phyloP scores from a whole-genome alignment of 2,888 invertebrate genomes.

The Synanthedon andrenaeformis region DNA sequence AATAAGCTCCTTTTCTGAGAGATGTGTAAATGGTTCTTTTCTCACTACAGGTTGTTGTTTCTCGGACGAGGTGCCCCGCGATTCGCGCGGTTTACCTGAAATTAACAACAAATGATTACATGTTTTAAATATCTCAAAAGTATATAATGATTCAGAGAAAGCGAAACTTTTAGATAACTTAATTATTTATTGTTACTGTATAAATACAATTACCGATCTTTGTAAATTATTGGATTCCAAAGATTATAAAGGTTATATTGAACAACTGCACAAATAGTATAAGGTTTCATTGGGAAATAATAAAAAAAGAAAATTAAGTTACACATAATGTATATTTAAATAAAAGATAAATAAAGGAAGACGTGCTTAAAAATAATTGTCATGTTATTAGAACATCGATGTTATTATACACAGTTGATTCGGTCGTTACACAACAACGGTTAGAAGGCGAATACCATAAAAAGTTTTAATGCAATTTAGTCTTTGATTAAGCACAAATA shows the following conservation, averaged over 20 bases:
- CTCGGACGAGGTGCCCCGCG: conserved; percentile 46
- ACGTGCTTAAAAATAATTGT: background rate
- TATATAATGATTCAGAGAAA: no score
- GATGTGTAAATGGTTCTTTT: conserved; percentile 73
- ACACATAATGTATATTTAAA: no score
- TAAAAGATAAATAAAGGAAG: no score
- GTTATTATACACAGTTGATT: background rate
- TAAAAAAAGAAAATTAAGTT: no score
- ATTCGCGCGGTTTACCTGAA: conserved; percentile 61
- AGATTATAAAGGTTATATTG: no score
- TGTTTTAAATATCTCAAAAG: background rate
- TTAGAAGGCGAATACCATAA: background rate
- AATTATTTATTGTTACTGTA: no score
- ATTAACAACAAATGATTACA: conserved; percentile 8
- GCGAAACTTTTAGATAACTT: no score
- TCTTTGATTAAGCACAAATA: background rate
- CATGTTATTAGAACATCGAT: background rate
- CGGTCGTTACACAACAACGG: background rate
- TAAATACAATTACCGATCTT: no score
- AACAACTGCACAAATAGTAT: no score
- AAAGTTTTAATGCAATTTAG: background rate
- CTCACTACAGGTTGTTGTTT: conserved; percentile 34
- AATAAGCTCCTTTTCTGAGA: conserved; percentile 78
- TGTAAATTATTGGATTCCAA: no score
- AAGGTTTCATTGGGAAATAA: no score